These are phyloP conservation scores for Pollimyrus isidori DNA, from an alignment of 2,113 vertebrate species.

Conservation along the genomic window DNA sequence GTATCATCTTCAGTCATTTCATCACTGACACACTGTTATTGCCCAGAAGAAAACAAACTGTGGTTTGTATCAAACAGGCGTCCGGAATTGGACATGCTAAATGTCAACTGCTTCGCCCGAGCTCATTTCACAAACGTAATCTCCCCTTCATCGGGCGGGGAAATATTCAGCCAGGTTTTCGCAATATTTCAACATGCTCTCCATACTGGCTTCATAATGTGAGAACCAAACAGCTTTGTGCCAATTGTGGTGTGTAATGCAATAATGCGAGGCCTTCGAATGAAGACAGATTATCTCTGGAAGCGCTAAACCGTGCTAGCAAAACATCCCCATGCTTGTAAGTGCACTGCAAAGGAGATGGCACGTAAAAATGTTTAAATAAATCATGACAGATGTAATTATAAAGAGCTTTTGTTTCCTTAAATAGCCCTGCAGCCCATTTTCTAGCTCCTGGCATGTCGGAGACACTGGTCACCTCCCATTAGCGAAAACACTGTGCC, in stretches of 20 bases:
- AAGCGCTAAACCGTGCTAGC: conserved; percentile 48
- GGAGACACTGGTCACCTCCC: neutral
- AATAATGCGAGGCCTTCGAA: conserved; percentile 20
- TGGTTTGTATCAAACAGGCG: neutral
- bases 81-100: neutral
- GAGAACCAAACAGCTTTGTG: neutral
- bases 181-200: neutral
- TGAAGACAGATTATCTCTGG: conserved; percentile 48
- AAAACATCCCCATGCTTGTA: conserved; percentile 49
- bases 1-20: neutral
- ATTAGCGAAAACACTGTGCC: neutral
- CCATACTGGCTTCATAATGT: neutral
- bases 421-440: conserved; percentile 23
- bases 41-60: neutral
- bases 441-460: conserved; percentile 14
- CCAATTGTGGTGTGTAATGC: conserved; percentile 16
- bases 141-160: neutral
- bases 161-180: neutral
- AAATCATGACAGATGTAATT: conserved; percentile 46
- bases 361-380: conserved; percentile 55
- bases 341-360: conserved; percentile 61
- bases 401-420: conserved; percentile 36
- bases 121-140: neutral
- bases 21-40: neutral
- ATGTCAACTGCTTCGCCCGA: neutral